Evolutionary conservation across 2,113 vertebrate species (phyloP).

Genomic region (Corapipo altera): DNA sequence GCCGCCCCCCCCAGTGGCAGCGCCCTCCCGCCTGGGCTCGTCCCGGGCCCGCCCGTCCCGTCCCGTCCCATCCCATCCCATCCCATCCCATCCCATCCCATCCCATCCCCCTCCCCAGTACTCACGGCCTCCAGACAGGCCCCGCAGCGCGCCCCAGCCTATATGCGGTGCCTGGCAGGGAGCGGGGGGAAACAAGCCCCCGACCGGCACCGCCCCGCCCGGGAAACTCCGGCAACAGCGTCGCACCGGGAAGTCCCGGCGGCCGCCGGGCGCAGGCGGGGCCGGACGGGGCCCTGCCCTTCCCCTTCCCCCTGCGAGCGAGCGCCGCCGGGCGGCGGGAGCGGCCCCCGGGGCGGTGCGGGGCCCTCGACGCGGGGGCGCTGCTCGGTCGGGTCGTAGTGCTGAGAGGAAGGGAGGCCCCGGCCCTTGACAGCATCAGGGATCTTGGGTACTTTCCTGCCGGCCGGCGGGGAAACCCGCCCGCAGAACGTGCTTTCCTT

Average conservation of each 20-base stretch:
- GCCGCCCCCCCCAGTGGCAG: too few relatives aligned
- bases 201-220: background rate
- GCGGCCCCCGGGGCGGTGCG: fast-evolving
- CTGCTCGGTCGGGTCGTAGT: too few relatives aligned
- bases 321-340: too few relatives aligned
- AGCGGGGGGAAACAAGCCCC: fast-evolving
- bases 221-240: background rate
- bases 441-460: slow-evolving; percentile 44
- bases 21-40: background rate
- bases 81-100: too few relatives aligned
- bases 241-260: background rate
- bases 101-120: background rate
- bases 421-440: background rate
- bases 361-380: too few relatives aligned
- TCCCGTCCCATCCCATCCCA: too few relatives aligned
- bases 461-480: slow-evolving; percentile 1
- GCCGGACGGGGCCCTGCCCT: background rate
- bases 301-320: background rate
- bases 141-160: background rate
- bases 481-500: background rate
- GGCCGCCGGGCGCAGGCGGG: background rate
- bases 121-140: background rate
- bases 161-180: background rate
- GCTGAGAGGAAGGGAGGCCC: background rate
- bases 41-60: background rate